A percentile compares a stretch with the other conserved stretches of the same genome.
Conservation (phyloP, 2,113 vertebrate species). For the Paramisgurnus dabryanus region DNA sequence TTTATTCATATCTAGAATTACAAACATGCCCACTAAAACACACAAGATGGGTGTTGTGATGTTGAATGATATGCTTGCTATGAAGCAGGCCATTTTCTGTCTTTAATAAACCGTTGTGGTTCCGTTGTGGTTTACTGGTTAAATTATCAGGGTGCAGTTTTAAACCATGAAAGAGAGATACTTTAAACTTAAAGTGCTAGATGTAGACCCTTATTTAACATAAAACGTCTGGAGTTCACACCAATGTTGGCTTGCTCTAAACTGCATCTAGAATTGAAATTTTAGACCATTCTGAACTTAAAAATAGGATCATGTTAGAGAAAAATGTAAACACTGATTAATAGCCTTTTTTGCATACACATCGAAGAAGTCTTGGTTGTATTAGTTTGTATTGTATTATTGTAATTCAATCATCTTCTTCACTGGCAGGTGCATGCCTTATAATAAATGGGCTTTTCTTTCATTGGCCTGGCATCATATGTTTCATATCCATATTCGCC, state of each 20-base stretch:
- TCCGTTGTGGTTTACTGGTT: slow-evolving; percentile 33
- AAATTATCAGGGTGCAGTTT: slow-evolving; percentile 28
- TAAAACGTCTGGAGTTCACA: slow-evolving; percentile 39
- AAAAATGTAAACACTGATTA: slow-evolving; percentile 41
- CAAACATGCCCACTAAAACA: neutral
- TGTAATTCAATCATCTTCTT: slow-evolving; percentile 30
- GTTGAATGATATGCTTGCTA: neutral
- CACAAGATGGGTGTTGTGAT: neutral
- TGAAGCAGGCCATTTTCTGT: neutral
- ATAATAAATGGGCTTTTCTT: slow-evolving; percentile 31
- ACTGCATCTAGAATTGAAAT: slow-evolving; percentile 27
- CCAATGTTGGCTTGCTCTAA: slow-evolving; percentile 16
- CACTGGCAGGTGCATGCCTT: slow-evolving; percentile 47
- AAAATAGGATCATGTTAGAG: slow-evolving; percentile 39
- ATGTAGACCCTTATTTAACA: slow-evolving; percentile 18
- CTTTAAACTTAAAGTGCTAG: slow-evolving; percentile 23
- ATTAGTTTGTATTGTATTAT: too few species aligned
- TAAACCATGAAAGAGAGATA: slow-evolving; percentile 26
- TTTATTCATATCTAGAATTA: neutral
- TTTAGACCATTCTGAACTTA: neutral
- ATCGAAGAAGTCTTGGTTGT: slow-evolving; percentile 20
- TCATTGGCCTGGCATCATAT: slow-evolving; percentile 41
- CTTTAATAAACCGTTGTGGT: slow-evolving; percentile 23
- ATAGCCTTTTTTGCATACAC: slow-evolving; percentile 37
- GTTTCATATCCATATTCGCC: slow-evolving; percentile 43